Conservation (phyloP, 2,888 invertebrate genomes). For the Acronicta aceris region DNA sequence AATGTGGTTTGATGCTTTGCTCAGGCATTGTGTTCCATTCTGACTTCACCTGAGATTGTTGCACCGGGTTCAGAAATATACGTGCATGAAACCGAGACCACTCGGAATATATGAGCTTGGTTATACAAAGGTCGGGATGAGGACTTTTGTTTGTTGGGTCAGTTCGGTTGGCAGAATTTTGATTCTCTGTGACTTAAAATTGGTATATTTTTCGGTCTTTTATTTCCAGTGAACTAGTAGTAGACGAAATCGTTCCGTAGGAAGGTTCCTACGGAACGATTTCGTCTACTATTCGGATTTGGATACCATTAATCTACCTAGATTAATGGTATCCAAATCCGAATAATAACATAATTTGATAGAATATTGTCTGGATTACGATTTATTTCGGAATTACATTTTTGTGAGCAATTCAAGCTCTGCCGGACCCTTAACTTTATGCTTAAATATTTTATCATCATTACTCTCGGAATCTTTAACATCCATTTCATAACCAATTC, state of each 20-base stretch:
- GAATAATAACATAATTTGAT: too few species aligned
- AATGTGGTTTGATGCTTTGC: constrained; percentile 49
- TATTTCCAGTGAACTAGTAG: too few species aligned
- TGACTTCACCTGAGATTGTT: constrained; percentile 37
- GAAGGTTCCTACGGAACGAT: too few species aligned
- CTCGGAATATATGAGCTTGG: constrained; percentile 28
- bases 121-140: constrained; percentile 23
- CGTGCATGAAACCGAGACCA: constrained; percentile 20
- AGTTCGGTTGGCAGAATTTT: constrained; percentile 16
- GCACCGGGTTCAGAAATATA: constrained; percentile 17
- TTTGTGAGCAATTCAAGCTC: too few species aligned
- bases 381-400: too few species aligned
- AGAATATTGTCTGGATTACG: too few species aligned
- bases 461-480: constrained; percentile 21
- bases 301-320: too few species aligned
- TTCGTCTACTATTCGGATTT: too few species aligned
- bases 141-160: constrained; percentile 34
- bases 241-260: too few species aligned
- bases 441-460: constrained; percentile 13
- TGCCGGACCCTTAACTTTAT: too few species aligned
- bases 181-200: constrained; percentile 3
- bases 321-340: too few species aligned
- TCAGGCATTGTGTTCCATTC: constrained; percentile 42
- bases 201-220: too few species aligned
- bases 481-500: constrained; percentile 22